Conservation (phyloP, 2,113 vertebrate species). For the Xenopus laevis region DNA sequence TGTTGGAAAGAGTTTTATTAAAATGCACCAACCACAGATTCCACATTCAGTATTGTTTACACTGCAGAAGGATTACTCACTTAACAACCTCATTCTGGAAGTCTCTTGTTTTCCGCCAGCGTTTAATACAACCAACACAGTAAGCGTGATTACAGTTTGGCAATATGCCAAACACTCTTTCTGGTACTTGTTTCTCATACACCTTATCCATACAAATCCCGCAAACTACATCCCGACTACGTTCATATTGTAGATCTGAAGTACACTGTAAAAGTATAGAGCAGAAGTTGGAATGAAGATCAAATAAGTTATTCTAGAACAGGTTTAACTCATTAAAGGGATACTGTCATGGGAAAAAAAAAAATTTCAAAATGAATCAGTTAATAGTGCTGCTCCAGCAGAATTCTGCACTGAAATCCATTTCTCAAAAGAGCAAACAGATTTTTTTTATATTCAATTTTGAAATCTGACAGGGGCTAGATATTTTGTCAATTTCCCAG, state of each 20-base stretch:
- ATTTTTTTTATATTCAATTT: no score
- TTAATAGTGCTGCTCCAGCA: no score
- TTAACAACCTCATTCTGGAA: slow-evolving; percentile 69
- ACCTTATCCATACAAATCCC: slow-evolving; percentile 92
- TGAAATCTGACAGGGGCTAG: no score
- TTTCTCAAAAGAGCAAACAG: no score
- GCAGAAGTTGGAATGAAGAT: neutral
- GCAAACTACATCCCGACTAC: slow-evolving; percentile 71
- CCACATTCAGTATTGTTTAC: no score
- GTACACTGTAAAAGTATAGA: neutral
- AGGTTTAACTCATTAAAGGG: no score
- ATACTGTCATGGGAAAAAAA: no score
- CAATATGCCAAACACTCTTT: slow-evolving; percentile 76
- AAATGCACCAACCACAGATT: no score
- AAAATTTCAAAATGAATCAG: no score
- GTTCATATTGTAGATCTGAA: slow-evolving; percentile 18
- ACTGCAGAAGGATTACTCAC: slow-evolving; percentile 55
- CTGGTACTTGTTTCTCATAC: slow-evolving; percentile 65
- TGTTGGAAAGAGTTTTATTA: slow-evolving; percentile 42
- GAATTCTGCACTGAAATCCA: no score
- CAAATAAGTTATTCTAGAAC: neutral
- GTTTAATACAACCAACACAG: slow-evolving; percentile 78
- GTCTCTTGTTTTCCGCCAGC: slow-evolving; percentile 73
- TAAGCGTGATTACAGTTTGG: slow-evolving; percentile 80
- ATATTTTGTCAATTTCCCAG: no score